These are phyloP conservation scores for Dendronephthya gigantea DNA, from an alignment of 64 coral and sea anemone genomes.

Conservation along the genomic window DNA sequence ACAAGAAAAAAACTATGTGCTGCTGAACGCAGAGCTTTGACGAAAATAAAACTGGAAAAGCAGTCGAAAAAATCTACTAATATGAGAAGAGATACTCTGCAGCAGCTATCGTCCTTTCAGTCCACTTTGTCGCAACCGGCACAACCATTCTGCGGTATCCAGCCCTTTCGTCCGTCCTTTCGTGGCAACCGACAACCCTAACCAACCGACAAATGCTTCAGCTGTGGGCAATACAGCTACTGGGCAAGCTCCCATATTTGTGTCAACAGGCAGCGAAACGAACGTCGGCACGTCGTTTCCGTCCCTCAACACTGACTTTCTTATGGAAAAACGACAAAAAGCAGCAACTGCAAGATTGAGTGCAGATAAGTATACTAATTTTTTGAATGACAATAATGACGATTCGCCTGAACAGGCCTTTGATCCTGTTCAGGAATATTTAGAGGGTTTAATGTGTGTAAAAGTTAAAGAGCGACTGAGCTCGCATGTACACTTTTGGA, in stretches of 20 bases:
- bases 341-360: background rate
- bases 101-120: too few species aligned
- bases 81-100: too few species aligned
- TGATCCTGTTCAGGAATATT: background rate
- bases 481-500: conserved; percentile 25
- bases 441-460: background rate
- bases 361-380: background rate
- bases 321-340: background rate
- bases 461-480: conserved; percentile 28
- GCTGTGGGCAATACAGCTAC: conserved; percentile 21
- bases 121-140: too few species aligned
- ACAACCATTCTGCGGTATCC: too few species aligned
- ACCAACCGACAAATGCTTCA: conserved; percentile 45
- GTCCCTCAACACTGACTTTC: conserved; percentile 7
- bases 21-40: too few species aligned
- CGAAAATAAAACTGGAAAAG: too few species aligned
- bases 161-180: too few species aligned
- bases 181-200: conserved; percentile 23
- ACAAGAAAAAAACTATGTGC: too few species aligned
- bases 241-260: background rate
- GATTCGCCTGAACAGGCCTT: background rate
- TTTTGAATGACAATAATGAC: background rate
- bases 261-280: background rate
- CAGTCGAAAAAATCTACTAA: too few species aligned
- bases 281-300: too few species aligned